A percentile compares a stretch with the other conserved stretches of the same genome.
Evolutionary conservation across 2,888 invertebrate genomes (phyloP).

Genomic region (Ecliptopera silaceata): DNA sequence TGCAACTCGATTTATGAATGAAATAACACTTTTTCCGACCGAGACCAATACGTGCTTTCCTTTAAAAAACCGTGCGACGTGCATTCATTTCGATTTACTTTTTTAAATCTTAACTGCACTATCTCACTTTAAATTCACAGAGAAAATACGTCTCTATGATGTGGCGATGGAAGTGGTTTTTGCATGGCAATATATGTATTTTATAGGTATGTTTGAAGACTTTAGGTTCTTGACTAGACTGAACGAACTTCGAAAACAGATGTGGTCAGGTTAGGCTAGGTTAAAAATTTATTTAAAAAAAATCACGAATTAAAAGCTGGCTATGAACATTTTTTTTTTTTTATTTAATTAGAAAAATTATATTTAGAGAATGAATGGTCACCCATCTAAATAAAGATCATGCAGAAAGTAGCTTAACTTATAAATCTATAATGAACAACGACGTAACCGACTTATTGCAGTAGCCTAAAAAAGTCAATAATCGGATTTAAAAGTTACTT

Average conservation of each 20-base stretch:
- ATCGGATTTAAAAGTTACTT: neutral
- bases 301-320: no score
- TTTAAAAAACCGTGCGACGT: conserved; percentile 60
- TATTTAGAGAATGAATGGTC: no score
- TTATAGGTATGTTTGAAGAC: conserved; percentile 59
- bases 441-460: no score
- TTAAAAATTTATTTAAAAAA: no score
- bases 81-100: conserved; percentile 72
- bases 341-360: no score
- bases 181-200: conserved; percentile 34
- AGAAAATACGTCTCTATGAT: conserved; percentile 36
- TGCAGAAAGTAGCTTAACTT: no score
- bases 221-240: conserved; percentile 44
- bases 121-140: conserved; percentile 39
- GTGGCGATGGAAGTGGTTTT: conserved; percentile 30
- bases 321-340: no score
- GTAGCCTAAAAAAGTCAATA: neutral
- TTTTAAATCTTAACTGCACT: conserved; percentile 54
- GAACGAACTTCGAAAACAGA: conserved; percentile 56
- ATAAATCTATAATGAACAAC: no score
- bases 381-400: no score
- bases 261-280: no score
- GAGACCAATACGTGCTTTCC: conserved; percentile 82
- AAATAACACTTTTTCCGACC: conserved; percentile 79
- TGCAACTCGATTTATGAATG: conserved; percentile 82